phyloP scores from a whole-genome alignment of 1,140 invertebrate genomes.

The Lasioglossum albipes region DNA sequence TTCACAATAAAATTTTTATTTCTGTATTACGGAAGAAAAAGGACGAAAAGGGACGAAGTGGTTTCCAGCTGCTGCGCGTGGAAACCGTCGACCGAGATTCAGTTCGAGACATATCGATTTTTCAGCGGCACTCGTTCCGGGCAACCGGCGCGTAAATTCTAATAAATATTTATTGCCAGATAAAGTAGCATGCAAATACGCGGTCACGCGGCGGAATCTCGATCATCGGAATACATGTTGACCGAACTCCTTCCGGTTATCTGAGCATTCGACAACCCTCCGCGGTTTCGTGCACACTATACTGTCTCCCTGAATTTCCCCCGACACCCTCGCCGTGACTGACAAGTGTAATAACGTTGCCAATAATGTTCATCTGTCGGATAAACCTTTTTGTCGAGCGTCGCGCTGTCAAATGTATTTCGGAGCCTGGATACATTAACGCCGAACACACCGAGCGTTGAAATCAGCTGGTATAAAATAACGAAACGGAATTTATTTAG shows the following conservation, averaged over 20 bases:
- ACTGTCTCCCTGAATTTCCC: background rate
- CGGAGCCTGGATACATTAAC: no score
- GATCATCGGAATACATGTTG: slow-evolving; percentile 33
- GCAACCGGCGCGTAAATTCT: slow-evolving; percentile 51
- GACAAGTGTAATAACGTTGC: no score
- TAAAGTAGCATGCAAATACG: slow-evolving; percentile 55
- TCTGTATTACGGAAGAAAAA: no score
- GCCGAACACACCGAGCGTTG: no score
- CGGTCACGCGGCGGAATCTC: slow-evolving; percentile 13
- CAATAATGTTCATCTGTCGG: no score
- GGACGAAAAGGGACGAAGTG: no score
- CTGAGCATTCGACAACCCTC: slow-evolving; percentile 9
- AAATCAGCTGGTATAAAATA: no score
- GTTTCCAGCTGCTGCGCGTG: background rate
- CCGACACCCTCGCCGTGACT: background rate
- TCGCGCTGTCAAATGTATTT: no score
- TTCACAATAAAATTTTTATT: no score
- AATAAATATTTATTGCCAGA: slow-evolving; percentile 72
- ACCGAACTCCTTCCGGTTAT: slow-evolving; percentile 20
- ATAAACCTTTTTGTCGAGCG: no score
- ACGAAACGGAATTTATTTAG: no score
- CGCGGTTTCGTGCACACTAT: background rate
- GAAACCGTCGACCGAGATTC: slow-evolving; percentile 32
- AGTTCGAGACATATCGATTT: slow-evolving; percentile 39
- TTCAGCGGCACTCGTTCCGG: slow-evolving; percentile 13